Evolutionary conservation across 1,140 invertebrate genomes (phyloP).

Genomic region (Brachionus angularis): DNA sequence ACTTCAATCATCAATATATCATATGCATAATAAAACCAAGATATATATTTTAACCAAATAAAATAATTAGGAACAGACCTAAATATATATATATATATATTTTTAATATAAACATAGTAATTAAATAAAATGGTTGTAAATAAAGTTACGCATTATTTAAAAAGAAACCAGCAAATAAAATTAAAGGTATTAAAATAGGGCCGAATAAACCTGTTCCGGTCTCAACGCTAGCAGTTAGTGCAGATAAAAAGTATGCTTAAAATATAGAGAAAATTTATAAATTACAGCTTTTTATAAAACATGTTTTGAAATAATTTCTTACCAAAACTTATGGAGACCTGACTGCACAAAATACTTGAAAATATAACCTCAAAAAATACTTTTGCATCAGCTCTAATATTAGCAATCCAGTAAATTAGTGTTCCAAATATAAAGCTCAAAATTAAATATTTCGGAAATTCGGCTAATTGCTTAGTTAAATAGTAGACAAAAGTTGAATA

Average conservation of each 20-base stretch:
- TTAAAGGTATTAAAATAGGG: conserved; percentile 81
- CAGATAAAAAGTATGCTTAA: conserved; percentile 66
- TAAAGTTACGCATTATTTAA: conserved; percentile 69
- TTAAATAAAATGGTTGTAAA: background rate
- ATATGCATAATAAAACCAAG: conserved; percentile 30
- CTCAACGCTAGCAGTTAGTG: background rate
- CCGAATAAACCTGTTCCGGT: conserved; percentile 76
- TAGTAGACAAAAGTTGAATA: conserved; percentile 72
- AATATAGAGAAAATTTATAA: conserved; percentile 75
- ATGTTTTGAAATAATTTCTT: conserved; percentile 71
- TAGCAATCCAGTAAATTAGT: conserved; percentile 78
- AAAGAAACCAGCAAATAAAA: conserved; percentile 92
- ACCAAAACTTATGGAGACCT: background rate
- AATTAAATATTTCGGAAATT: conserved; percentile 60
- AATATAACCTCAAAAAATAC: conserved; percentile 39
- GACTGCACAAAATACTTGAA: background rate
- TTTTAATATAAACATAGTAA: background rate
- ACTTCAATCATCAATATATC: background rate
- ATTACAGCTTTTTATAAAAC: conserved; percentile 59
- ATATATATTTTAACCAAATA: conserved; percentile 37
- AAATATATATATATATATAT: background rate
- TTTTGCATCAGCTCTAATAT: conserved; percentile 63
- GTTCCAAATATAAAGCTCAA: conserved; percentile 46
- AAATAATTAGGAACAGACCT: background rate
- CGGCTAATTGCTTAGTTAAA: conserved; percentile 48